phyloP scores from a whole-genome alignment of 2,888 invertebrate genomes.

The Gisinianus flammeolus region DNA sequence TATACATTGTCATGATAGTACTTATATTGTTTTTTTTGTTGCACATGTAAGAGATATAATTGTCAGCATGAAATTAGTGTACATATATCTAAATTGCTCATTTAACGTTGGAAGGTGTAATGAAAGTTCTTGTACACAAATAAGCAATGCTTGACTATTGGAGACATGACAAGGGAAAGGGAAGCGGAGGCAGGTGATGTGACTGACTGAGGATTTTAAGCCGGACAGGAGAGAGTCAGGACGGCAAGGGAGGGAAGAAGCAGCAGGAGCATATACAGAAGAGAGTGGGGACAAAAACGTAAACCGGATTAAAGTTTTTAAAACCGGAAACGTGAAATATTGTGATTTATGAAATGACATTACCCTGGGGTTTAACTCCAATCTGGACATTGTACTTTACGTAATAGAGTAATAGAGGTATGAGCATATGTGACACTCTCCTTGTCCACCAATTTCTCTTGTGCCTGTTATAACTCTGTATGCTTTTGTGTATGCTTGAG shows the following conservation, averaged over 20 bases:
- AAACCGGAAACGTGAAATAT: conserved; percentile 57
- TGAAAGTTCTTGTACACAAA: too few relatives aligned
- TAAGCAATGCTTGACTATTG: not conserved
- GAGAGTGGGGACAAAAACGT: conserved; percentile 46
- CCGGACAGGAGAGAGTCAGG: not conserved
- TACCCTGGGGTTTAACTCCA: conserved; percentile 39
- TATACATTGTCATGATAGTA: not conserved
- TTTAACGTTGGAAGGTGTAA: too few relatives aligned
- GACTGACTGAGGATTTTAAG: not conserved
- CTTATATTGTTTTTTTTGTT: not conserved
- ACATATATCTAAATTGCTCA: too few relatives aligned
- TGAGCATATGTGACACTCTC: too few relatives aligned
- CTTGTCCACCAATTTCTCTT: too few relatives aligned
- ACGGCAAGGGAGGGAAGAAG: not conserved
- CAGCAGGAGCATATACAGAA: conserved; percentile 17
- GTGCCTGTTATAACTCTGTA: too few relatives aligned
- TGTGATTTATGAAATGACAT: conserved; percentile 54
- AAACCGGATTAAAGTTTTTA: conserved; percentile 56
- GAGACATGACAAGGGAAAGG: not conserved
- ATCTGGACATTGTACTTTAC: conserved; percentile 13
- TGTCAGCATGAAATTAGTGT: too few relatives aligned
- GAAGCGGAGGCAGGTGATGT: conserved; percentile 15
- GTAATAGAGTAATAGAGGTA: too few relatives aligned
- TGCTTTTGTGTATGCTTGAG: not conserved
- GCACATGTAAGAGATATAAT: not conserved